Evolutionary conservation across 2,888 invertebrate genomes (phyloP).

Genomic region (Mellilla xanthometata): DNA sequence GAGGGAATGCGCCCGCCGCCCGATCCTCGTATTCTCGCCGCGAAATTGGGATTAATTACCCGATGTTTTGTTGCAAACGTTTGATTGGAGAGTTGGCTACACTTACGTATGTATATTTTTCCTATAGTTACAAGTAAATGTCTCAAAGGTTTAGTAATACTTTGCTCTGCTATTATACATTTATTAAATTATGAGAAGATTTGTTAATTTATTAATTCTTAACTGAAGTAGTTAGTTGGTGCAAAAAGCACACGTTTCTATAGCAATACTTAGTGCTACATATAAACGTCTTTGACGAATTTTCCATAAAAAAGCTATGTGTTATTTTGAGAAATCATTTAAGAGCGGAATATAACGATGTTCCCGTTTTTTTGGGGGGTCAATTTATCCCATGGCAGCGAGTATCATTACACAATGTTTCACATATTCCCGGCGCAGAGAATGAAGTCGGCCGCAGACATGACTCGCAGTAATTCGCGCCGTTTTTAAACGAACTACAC

Average conservation of each 20-base stretch:
- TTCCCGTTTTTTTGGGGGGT: conserved; percentile 49
- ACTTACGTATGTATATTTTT: too few relatives aligned
- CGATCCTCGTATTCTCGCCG: conserved; percentile 22
- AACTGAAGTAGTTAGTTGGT: too few relatives aligned
- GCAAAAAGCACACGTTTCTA: too few relatives aligned
- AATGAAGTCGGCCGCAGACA: conserved; percentile 38
- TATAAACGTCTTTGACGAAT: too few relatives aligned
- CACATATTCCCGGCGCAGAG: conserved; percentile 47
- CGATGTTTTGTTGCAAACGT: not conserved
- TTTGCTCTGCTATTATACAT: not conserved
- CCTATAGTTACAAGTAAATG: too few relatives aligned
- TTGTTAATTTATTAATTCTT: too few relatives aligned
- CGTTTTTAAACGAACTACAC: conserved; percentile 15
- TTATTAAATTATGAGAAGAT: conserved; percentile 3
- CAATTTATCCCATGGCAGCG: conserved; percentile 52
- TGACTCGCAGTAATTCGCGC: conserved; percentile 12
- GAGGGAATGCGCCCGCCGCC: conserved; percentile 39
- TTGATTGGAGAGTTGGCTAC: too few relatives aligned
- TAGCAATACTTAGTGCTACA: too few relatives aligned
- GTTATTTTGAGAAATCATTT: too few relatives aligned
- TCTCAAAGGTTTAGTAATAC: too few relatives aligned
- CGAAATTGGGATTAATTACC: conserved; percentile 25
- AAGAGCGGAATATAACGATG: conserved; percentile 43
- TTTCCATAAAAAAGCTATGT: too few relatives aligned
- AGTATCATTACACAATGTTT: conserved; percentile 55